Evolutionary conservation across 2,888 invertebrate genomes (phyloP).

Genomic region (Heliconius hortense): DNA sequence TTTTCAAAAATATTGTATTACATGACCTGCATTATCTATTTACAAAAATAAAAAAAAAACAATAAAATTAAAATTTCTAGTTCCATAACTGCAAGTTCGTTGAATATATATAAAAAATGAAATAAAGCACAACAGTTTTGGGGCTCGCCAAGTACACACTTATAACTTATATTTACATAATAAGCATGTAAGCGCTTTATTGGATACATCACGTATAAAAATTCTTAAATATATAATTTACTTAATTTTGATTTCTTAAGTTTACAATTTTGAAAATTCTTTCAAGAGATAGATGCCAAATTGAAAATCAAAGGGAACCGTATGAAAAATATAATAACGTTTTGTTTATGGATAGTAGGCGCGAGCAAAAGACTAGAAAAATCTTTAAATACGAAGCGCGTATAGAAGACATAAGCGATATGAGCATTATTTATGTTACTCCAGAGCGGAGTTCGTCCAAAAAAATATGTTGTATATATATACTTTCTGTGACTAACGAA

Average conservation of each 20-base stretch:
- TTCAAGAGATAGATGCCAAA: neutral
- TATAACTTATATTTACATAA: conserved; percentile 50
- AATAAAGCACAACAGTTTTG: conserved; percentile 49
- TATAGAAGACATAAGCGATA: conserved; percentile 28
- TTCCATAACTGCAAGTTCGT: conserved; percentile 57
- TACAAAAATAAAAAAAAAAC: conserved; percentile 69
- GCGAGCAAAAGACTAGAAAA: conserved; percentile 44
- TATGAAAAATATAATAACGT: neutral
- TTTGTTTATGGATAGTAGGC: conserved; percentile 21
- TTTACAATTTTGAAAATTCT: conserved; percentile 6
- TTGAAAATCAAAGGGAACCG: neutral
- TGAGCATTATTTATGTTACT: conserved; percentile 29
- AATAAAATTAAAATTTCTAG: conserved; percentile 60
- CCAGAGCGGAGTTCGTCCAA: conserved; percentile 33
- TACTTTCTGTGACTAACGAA: conserved; percentile 17
- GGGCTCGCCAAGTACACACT: conserved; percentile 46
- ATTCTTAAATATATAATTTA: conserved; percentile 22
- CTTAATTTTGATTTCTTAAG: conserved; percentile 6
- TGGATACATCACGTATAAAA: conserved; percentile 30
- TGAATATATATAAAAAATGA: conserved; percentile 47
- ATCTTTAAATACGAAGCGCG: conserved; percentile 41
- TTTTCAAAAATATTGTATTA: conserved; percentile 81
- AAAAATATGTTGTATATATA: conserved; percentile 28
- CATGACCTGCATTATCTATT: conserved; percentile 80
- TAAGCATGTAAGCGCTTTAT: conserved; percentile 47